These are phyloP conservation scores for Chionoecetes opilio DNA, from an alignment of 1,140 invertebrate genomes.

Conservation along the genomic window DNA sequence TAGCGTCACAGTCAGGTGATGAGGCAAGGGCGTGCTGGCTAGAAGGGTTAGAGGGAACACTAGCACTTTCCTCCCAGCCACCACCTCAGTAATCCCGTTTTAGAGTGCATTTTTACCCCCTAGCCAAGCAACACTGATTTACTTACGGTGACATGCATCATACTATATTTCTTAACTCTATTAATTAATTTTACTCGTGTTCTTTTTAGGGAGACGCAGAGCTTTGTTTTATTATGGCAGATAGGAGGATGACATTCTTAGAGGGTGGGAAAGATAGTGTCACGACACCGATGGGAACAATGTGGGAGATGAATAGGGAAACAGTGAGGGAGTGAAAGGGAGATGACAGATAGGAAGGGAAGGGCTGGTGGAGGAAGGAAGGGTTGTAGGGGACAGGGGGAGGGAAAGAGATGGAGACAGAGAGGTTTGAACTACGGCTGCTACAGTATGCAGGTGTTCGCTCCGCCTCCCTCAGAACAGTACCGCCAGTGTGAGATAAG, in stretches of 20 bases:
- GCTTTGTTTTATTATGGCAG: background rate
- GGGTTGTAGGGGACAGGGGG: background rate
- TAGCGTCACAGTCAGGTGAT: background rate
- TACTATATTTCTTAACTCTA: background rate
- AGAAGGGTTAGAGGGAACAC: background rate
- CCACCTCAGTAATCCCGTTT: background rate
- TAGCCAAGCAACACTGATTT: constrained; percentile 4
- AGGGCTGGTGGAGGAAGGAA: background rate
- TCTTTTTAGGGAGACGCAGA: too few relatives aligned
- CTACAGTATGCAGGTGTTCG: background rate
- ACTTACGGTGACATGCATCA: background rate
- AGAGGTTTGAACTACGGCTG: background rate
- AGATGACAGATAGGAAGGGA: background rate
- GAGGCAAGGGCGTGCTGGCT: background rate
- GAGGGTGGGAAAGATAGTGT: background rate
- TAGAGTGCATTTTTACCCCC: background rate
- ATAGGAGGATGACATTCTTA: background rate
- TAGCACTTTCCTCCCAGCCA: background rate
- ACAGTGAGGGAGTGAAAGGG: background rate
- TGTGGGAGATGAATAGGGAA: background rate
- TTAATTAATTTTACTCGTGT: background rate
- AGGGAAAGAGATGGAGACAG: background rate
- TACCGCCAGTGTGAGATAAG: constrained; percentile 40
- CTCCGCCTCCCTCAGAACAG: background rate
- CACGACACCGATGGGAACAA: background rate